A percentile compares a stretch with the other conserved stretches of the same genome.
Conservation (phyloP, 1,140 invertebrate species). For the Hestina assimilis region DNA sequence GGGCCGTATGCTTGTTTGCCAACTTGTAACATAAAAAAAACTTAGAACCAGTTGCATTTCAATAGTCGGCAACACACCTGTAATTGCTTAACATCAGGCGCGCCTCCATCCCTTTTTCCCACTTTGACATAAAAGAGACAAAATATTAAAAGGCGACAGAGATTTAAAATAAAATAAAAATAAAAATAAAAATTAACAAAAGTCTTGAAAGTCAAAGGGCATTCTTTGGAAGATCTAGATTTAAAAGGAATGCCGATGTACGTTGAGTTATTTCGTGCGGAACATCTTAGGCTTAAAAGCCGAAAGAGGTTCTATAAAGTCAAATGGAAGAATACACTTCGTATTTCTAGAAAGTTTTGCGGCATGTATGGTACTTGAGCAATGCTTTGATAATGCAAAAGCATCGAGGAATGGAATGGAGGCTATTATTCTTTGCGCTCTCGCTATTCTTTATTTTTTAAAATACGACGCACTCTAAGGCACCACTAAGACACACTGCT, state of each 20-base stretch:
- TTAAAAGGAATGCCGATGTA: slow-evolving; percentile 7
- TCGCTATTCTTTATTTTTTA: neutral
- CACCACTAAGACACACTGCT: no score
- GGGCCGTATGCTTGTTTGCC: no score
- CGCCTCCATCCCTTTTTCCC: no score
- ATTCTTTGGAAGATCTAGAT: slow-evolving; percentile 1
- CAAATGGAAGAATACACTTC: slow-evolving; percentile 9
- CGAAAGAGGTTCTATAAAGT: slow-evolving; percentile 14
- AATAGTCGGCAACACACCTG: no score
- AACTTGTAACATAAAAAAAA: no score
- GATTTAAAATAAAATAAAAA: neutral
- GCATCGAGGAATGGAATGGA: neutral
- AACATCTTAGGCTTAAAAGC: slow-evolving; percentile 15
- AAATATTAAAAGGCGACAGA: neutral
- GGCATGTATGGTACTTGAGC: neutral
- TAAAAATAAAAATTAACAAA: neutral
- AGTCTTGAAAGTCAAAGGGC: slow-evolving; percentile 5
- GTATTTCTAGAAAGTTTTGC: slow-evolving; percentile 2
- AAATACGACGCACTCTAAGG: no score
- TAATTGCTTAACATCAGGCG: no score
- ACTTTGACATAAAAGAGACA: no score
- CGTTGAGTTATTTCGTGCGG: slow-evolving; percentile 10
- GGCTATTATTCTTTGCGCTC: neutral
- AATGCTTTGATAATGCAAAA: neutral
- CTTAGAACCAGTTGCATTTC: no score